These are phyloP conservation scores for Acronicta aceris DNA, from an alignment of 2,888 invertebrate genomes.

Conservation along the genomic window DNA sequence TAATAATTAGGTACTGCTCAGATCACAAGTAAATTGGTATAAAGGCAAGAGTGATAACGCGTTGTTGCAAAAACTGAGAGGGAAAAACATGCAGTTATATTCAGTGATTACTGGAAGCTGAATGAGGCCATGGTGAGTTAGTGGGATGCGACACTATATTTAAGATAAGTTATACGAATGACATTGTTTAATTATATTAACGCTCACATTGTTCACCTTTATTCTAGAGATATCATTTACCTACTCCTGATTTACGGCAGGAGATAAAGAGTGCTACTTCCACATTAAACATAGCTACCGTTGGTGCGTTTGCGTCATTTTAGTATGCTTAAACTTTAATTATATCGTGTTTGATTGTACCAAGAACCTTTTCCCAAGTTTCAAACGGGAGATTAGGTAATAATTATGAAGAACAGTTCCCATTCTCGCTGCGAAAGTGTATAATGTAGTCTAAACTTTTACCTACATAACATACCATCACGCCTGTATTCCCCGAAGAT, in stretches of 20 bases:
- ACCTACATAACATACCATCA: too few relatives aligned
- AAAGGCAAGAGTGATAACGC: too few relatives aligned
- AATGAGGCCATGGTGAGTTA: constrained; percentile 51
- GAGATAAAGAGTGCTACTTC: not conserved
- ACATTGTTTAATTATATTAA: constrained; percentile 25
- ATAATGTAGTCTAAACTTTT: not conserved
- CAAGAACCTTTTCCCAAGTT: not conserved
- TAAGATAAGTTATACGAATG: constrained; percentile 40
- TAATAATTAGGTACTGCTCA: too few relatives aligned
- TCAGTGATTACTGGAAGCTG: constrained; percentile 35
- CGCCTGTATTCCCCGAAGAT: too few relatives aligned
- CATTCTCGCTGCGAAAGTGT: too few relatives aligned
- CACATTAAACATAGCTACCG: not conserved
- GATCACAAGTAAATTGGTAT: too few relatives aligned
- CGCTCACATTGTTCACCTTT: constrained; percentile 6
- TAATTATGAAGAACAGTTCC: too few relatives aligned
- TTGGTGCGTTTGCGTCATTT: not conserved
- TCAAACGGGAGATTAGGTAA: too few relatives aligned
- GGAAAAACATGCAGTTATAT: constrained; percentile 26
- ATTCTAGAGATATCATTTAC: not conserved
- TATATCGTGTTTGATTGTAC: too few relatives aligned
- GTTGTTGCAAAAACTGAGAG: not conserved
- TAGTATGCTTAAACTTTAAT: too few relatives aligned
- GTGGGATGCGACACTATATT: constrained; percentile 36
- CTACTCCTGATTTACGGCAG: constrained; percentile 1